Evolutionary conservation across 2,888 invertebrate genomes (phyloP), one percentile per base, ranked within the genome.

Genomic region (Drosophila borealis): DNA sequence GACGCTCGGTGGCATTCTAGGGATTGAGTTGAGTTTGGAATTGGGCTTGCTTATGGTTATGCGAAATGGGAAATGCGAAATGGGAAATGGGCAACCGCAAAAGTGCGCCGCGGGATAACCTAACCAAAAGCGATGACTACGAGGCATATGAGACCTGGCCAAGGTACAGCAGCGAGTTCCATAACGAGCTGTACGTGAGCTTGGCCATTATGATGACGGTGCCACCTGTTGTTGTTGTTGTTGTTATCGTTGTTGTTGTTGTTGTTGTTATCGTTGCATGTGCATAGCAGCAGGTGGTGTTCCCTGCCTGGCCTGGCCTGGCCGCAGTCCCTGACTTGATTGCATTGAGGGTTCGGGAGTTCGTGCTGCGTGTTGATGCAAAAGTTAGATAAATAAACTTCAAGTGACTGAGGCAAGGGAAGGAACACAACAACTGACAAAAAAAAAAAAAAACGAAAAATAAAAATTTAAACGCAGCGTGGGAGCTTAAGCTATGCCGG

Each of bases 331-430:
- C 45, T 37, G 60, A 63, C 59, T 70, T 74, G 81, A 82, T 82
- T 88, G 88, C 81, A 81, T 55, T 49, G 60, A 61, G 78, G 46
- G 66, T 54, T 61, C 49, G 57, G 34, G 36, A 44, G 34, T 64
- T 79, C 63, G 67, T 61, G 70, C 83, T 82, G 83, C 83, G 83
- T 83, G 83, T 86, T 88, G 83, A 83, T 83, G 87, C 78, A 78
- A 75, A 88, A 83, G 83, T 83, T 75, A 83, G 83, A 83, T 83
- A 88, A 83, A 83, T 83, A 83, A 86, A 88, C 78, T 88, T 88
- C 80, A 83, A 80, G 83, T 74, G 66, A 62, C 45, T 42, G 46
- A 44, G n/a, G 19, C 42, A 34, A 21, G 42, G 9, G 2, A 33
- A 9, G 10, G 21, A 4, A n/a, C 13, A 11, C 5, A 39, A 41